Percentiles rank a stretch among this genome's conserved stretches.
Conservation (phyloP, 2,797 vertebrate genomes). For the Borostomias antarcticus region DNA sequence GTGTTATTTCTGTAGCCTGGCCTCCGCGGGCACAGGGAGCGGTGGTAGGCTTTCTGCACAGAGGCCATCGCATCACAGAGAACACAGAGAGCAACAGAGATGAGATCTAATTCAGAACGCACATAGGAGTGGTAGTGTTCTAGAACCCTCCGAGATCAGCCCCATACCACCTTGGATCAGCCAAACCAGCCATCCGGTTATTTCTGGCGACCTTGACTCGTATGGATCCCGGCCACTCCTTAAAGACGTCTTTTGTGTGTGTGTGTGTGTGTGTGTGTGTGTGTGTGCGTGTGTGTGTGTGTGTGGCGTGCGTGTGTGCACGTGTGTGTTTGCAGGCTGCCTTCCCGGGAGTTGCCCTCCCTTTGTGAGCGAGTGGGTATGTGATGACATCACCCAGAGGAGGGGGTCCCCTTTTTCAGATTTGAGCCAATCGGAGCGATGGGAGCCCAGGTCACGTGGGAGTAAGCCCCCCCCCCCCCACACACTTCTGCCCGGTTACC, state of each 20-base stretch:
- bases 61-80: constrained; percentile 19
- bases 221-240: constrained; percentile 37
- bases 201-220: not conserved
- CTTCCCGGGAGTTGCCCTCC: constrained; percentile 54
- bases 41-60: constrained; percentile 37
- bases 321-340: constrained; percentile 43
- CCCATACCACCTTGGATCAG: constrained; percentile 9
- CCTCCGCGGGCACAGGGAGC: constrained; percentile 29
- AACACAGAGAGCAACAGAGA: not conserved
- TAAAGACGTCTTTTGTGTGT: constrained; percentile 53
- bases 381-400: constrained; percentile 60
- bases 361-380: constrained; percentile 51
- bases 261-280: constrained; percentile 38
- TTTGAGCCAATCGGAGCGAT: constrained; percentile 53
- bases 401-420: constrained; percentile 37
- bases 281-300: constrained; percentile 40
- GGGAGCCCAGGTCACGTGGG: constrained; percentile 64
- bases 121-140: no score
- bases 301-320: no score
- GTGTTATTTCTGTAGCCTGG: constrained; percentile 62
- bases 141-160: no score
- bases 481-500: constrained; percentile 64
- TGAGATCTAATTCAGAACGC: no score
- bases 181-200: constrained; percentile 1
- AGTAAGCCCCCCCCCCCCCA: constrained; percentile 28